phyloP scores from a whole-genome alignment of 2,113 vertebrate species.

The Salvelinus alpinus region DNA sequence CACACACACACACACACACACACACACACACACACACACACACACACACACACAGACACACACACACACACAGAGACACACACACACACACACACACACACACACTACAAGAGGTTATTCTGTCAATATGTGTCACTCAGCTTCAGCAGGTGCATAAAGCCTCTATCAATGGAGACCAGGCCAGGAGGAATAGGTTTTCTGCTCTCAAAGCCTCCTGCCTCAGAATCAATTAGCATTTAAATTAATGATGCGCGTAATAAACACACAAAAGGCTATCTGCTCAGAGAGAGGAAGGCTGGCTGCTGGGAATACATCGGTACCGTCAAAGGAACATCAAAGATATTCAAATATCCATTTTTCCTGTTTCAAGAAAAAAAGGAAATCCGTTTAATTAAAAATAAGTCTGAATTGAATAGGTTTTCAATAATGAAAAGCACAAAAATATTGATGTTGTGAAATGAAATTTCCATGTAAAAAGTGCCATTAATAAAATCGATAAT shows the following conservation, averaged over 20 bases:
- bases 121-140: constrained; percentile 53
- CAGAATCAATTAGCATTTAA: constrained; percentile 78
- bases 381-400: constrained; percentile 57
- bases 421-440: too few relatives aligned
- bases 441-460: constrained; percentile 15
- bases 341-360: constrained; percentile 65
- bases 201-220: constrained; percentile 61
- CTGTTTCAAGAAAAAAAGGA: constrained; percentile 53
- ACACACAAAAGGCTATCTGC: constrained; percentile 65
- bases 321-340: constrained; percentile 69
- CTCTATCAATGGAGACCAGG: constrained; percentile 48
- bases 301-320: constrained; percentile 36
- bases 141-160: constrained; percentile 59
- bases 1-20: too few relatives aligned
- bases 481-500: constrained; percentile 65
- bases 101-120: constrained; percentile 59
- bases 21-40: too few relatives aligned
- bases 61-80: too few relatives aligned
- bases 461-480: constrained; percentile 67
- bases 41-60: too few relatives aligned
- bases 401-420: too few relatives aligned
- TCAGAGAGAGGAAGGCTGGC: constrained; percentile 44
- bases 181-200: constrained; percentile 29
- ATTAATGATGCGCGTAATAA: constrained; percentile 74
- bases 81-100: too few relatives aligned